Evolutionary conservation across 1,140 invertebrate genomes (phyloP), one percentile per base, ranked within the genome.

Genomic region (Atopsyche davidsoni): DNA sequence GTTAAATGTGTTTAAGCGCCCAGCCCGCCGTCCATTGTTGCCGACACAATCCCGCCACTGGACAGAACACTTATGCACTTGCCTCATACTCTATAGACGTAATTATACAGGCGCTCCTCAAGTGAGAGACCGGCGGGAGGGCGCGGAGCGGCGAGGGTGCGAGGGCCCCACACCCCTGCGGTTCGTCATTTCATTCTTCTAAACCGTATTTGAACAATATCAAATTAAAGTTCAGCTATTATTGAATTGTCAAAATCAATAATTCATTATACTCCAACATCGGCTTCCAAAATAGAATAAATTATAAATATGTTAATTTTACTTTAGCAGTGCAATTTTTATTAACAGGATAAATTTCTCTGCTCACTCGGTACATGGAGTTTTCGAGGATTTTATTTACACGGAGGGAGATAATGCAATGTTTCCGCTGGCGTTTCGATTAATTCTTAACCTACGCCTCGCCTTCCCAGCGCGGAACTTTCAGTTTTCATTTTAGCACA

Each of bases 401-500:
- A 28, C 24, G n/a, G 24, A 28, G 36, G 4, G 17, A 39, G 36
- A 39, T 39, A 39, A 39, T 18, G 19, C 17, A 39, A 39, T 40
- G 40, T 49, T 49, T 49, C 23, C 11, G 13, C n/a, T n/a, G 46
- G 18, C 23, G 28, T 42, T 17, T 21, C 34, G 53, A 35, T 25
- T 55, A 50, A 51, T 55, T 55, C 28, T 42, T 51, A 51, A 51
- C 18, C 50, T 36, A 45, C 43, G 34, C 32, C 19, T 34, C 38
- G 36, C 22, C 46, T 31, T 46, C 34, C 46, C 53, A 50, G 19
- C 34, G 46, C 17, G 48, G 31, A 45, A 41, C 46, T 46, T 40
- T 51, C 46, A 45, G 43, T 50, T 50, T 46, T 55, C 47, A 49
- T 49, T 55, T 45, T 43, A 32, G 42, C 41, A 41, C 47, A 46